A percentile compares a stretch with the other conserved stretches of the same genome.
These are phyloP conservation scores for Drosophila ercepeae DNA, from an alignment of 1,140 invertebrate genomes.

Conservation along the genomic window DNA sequence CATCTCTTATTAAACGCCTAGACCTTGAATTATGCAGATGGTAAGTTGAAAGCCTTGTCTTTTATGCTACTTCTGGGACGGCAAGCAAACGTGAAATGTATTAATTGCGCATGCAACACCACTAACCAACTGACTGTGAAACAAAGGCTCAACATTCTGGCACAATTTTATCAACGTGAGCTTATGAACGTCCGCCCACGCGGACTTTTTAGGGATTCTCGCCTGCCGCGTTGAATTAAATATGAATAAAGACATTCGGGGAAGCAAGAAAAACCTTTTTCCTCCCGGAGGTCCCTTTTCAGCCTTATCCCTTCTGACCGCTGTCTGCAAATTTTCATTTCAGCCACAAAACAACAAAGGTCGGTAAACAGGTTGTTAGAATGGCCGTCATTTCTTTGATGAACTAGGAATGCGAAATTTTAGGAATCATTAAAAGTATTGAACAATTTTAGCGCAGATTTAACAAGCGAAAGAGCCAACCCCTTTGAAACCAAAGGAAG, in stretches of 20 bases:
- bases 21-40: constrained; percentile 31
- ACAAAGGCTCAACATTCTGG: constrained; percentile 21
- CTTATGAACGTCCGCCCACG: constrained; percentile 39
- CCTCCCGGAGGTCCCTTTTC: neutral
- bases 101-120: constrained; percentile 25
- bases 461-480: neutral
- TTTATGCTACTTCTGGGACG: neutral
- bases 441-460: constrained; percentile 1
- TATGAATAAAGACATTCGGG: constrained; percentile 23
- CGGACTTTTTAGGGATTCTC: constrained; percentile 34
- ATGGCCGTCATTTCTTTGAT: constrained; percentile 20
- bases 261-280: constrained; percentile 15
- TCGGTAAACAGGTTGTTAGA: neutral
- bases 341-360: constrained; percentile 6
- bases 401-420: neutral
- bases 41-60: constrained; percentile 7
- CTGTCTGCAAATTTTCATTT: constrained; percentile 16
- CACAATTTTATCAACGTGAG: constrained; percentile 41
- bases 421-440: constrained; percentile 2
- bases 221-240: constrained; percentile 24
- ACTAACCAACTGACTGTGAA: neutral
- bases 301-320: constrained; percentile 4
- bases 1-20: constrained; percentile 13
- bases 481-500: neutral
- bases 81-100: constrained; percentile 15